Base-by-base conservation (phyloP, 92 coral and sea anemone genomes). In the Plumapathes pennacea region DNA sequence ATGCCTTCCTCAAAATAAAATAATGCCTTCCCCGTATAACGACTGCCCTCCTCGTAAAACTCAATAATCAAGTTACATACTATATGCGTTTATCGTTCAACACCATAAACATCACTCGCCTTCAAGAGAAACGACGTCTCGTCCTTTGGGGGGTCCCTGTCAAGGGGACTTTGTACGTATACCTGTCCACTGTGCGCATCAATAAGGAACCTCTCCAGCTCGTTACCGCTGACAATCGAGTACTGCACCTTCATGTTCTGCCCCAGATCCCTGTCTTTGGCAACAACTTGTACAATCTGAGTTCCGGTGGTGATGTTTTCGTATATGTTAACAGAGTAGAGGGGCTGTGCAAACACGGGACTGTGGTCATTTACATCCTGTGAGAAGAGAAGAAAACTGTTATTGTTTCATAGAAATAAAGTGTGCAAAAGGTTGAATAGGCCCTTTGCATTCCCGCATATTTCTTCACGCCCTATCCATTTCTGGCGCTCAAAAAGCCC, bases 321-420 rank as follows among this genome's bases (percentile, higher is more conserved):
- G 19, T 77, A 74, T 18, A 88, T 62, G 29, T 76, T 64, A 2
- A 88, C 74, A n/a, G 82, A 62, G 75, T 91, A 91, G 38, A 84
- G 46, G 7, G 96, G 28, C 31, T 67, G 40, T 13, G 81, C 20
- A 29, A 91, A 91, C 40, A 76, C 48, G 36, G 97, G 97, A 2
- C 57, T 54, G 81, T 91, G 82, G 55, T 91, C 97, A 52, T 91
- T 91, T 22, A 81, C 51, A 28, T 91, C 96, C 97, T 91, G 62
- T 14, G 38, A 23, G 51, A 15, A 37, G 18, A 60, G 25, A 36
- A 25, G 9, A 52, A 0, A 26, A 41, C 22, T 21, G 6, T n/a
- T n/a, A n/a, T n/a, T n/a, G n/a, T n/a, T n/a, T n/a, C n/a, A n/a
- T n/a, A n/a, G n/a, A n/a, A n/a, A n/a, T n/a, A n/a, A n/a, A n/a